phyloP scores from a whole-genome alignment of 2,797 vertebrate genomes.

The Phataginus tricuspis region DNA sequence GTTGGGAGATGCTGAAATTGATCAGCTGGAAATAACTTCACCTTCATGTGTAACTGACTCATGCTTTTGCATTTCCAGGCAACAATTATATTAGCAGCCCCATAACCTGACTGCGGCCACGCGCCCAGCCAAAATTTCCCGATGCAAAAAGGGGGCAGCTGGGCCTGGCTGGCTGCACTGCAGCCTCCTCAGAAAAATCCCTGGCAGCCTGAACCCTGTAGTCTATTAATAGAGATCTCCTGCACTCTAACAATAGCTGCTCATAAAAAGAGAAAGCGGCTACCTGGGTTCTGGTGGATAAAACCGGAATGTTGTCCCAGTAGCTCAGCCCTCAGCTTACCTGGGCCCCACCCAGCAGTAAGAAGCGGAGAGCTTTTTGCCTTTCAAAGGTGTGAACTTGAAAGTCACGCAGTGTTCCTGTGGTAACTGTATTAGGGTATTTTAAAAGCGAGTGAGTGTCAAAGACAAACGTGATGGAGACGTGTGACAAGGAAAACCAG shows the following conservation, averaged over 20 bases:
- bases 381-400: constrained; percentile 58
- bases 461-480: background rate
- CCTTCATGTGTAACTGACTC: constrained; percentile 51
- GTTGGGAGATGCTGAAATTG: background rate
- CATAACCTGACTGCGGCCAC: background rate
- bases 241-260: constrained; percentile 32
- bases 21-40: constrained; percentile 48
- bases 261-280: background rate
- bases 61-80: constrained; percentile 18
- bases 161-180: background rate
- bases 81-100: constrained; percentile 37
- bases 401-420: background rate
- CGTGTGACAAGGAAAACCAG: background rate
- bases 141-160: background rate
- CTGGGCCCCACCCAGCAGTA: background rate
- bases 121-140: background rate
- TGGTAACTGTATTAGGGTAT: background rate
- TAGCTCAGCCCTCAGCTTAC: background rate
- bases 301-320: constrained; percentile 26
- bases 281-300: background rate
- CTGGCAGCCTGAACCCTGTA: constrained; percentile 19
- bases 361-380: background rate
- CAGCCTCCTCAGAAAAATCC: constrained; percentile 38
- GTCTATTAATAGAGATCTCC: constrained; percentile 74
- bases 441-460: background rate